Evolutionary conservation across 2,888 invertebrate genomes (phyloP).

Genomic region (Mythimna vitellina): DNA sequence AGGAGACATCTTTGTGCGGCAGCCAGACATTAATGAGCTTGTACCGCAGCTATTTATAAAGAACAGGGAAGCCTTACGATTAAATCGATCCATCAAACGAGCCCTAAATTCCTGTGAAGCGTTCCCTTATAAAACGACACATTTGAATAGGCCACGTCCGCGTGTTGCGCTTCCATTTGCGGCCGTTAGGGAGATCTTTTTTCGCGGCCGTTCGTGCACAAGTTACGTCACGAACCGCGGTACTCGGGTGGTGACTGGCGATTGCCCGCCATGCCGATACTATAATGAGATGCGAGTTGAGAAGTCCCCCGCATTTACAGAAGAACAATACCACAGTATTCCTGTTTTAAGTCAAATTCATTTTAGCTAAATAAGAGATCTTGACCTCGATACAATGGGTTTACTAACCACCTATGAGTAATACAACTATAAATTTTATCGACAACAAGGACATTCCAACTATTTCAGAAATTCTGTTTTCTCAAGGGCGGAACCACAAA

Average conservation of each 20-base stretch:
- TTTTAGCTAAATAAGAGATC: slow-evolving; percentile 24
- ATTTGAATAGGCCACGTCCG: slow-evolving; percentile 45
- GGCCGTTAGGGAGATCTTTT: slow-evolving; percentile 57
- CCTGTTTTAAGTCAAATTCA: slow-evolving; percentile 20
- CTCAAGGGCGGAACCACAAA: slow-evolving; percentile 33
- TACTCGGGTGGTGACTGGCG: slow-evolving; percentile 62
- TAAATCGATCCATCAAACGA: slow-evolving; percentile 58
- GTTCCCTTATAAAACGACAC: slow-evolving; percentile 49
- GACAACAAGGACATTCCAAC: slow-evolving; percentile 31
- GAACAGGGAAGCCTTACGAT: slow-evolving; percentile 54
- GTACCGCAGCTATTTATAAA: slow-evolving; percentile 41
- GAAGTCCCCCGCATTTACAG: slow-evolving; percentile 59
- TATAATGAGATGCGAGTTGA: slow-evolving; percentile 67
- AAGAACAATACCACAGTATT: slow-evolving; percentile 31
- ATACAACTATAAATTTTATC: slow-evolving; percentile 31
- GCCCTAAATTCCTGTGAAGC: slow-evolving; percentile 50
- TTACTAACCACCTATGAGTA: slow-evolving; percentile 36
- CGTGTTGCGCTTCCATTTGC: slow-evolving; percentile 46
- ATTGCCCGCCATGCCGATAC: slow-evolving; percentile 45
- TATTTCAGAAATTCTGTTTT: slow-evolving; percentile 47
- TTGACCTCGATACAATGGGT: slow-evolving; percentile 25
- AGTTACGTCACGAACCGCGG: slow-evolving; percentile 64
- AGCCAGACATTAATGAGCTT: slow-evolving; percentile 39
- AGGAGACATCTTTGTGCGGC: slow-evolving; percentile 10
- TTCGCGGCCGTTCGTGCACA: slow-evolving; percentile 51